Evolutionary conservation across 1,140 invertebrate genomes (phyloP), one percentile per base, ranked within the genome.

Genomic region (Harlomillsia oculata): DNA sequence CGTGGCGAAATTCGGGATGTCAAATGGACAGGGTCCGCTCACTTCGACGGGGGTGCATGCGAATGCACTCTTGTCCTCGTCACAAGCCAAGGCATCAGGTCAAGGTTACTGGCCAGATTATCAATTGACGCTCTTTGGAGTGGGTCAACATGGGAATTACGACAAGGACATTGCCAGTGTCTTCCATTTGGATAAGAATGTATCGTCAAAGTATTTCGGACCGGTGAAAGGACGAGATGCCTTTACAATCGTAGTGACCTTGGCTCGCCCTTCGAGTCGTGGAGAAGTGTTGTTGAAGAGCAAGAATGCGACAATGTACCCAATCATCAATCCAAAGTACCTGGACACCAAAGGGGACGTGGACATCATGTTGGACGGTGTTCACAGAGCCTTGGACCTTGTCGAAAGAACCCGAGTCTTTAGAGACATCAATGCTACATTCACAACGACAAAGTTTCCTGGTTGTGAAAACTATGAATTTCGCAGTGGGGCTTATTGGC

Each of bases 401-500:
- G 60, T 65, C 3, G 63, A 62, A 29, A 46, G 32, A 20, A 66
- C 64, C 6, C 49, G 53, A 39, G 13, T 43, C 9, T 54, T 54
- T 25, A 23, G 46, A 46, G 26, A 40, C n/a, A 13, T 59, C 9
- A 29, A 53, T 36, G 50, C 51, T 14, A 34, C n/a, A 2, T 49
- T 59, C 25, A 46, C 30, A 2, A 20, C 34, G 11, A 77, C 79
- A 5, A 82, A 83, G 3, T 70, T 89, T 57, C 85, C 86, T 1
- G 87, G 85, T n/a, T 92, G 88, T 67, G 80, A 77, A 56, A 76
- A 84, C 34, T 74, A 78, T 21, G 76, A 77, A 59, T 87, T 88
- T 67, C 80, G 78, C n/a, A 81, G 80, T 1, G 87, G 90, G 59
- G 77, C 78, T 3, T 92, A 90, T 65, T 82, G 86, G 74, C 87